Base-by-base conservation (phyloP, 2,113 vertebrate genomes). In the Brachirus orientalis region DNA sequence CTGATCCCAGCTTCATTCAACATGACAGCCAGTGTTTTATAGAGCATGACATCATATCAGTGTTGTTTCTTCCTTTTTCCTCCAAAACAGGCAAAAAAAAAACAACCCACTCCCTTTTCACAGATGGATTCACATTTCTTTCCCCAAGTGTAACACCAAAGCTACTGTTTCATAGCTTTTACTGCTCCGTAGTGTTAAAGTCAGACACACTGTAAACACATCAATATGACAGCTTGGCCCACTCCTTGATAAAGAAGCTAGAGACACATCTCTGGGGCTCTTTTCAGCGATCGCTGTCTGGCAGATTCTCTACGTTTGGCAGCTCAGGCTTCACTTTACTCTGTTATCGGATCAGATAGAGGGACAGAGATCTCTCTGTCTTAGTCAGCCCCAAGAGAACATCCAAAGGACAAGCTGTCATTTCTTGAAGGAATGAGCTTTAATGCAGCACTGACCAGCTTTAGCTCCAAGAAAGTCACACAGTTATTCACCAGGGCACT, bases 221-320 rank as follows among this genome's bases (percentile, higher is more conserved):
- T 28, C 28, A 28, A 28, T 28, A 28, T 47, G 63, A 58, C 64
- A 55, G 51, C 54, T 12, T 40, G 58, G 64, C 45, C 64, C 18
- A 18, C 20, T 70, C 18, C 60, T 58, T 40, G 48, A 75, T 52
- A 19, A 38, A n/a, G 46, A 40, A n/a, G 53, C 41, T 43, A 1
- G 18, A 60, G 50, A 14, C 55, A 58, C 6, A 19, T 72, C 65
- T 63, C 59, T 18, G 50, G 37, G 46, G 59, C 35, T 70, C 16
- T 20, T 48, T 44, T 71, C 18, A 33, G n/a, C 37, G 52, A 44
- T 66, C 55, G 19, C 71, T 69, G 37, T 14, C 40, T 65, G 67
- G 55, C 65, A 77, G 72, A 52, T 53, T 68, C 69, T 19, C 60
- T 50, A 63, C 46, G 44, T 64, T 71, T 74, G 75, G 78, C 72